Base-by-base conservation (phyloP, 2,888 invertebrate genomes). In the Synanthedon formicaeformis region DNA sequence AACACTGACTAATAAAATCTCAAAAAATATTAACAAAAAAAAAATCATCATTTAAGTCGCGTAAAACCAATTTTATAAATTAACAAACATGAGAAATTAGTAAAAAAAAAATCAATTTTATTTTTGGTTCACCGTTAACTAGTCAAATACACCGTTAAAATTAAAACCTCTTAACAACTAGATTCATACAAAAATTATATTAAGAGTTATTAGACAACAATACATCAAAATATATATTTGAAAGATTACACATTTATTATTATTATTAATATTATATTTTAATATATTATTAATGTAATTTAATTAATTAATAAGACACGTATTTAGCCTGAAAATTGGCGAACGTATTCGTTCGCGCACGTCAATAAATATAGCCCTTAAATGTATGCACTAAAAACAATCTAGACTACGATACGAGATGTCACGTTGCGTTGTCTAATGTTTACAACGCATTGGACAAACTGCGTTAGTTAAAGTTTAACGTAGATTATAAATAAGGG, bases 241-340 rank as follows among this genome's bases (percentile, higher is more conserved):
- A 34, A 34, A 34, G 34, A 34, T 34, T 34, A 34, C 5, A 34
- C 5, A 34, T 23, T 23, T 23, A 23, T 34, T 34, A 34, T 34
- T 34, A 34, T 34, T 2, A 8, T 34, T 3, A n/a, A n/a, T n/a
- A n/a, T n/a, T n/a, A n/a, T n/a, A 34, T 34, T 34, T 4, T 23
- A 23, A 18, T 34, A 34, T 34, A 34, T 10, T 34, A 34, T 34
- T 34, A 1, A 34, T 34, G 34, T 34, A 34, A 10, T 34, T 23
- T 10, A 34, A 34, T 34, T 34, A 34, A 34, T 34, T 34, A 34
- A 34, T 34, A 34, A 76, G 76, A 74, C 76, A 76, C 76, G 59
- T 60, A 53, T 62, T 73, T 69, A 71, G 71, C 74, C 73, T 62
- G 61, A 56, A 58, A 54, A 4, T n/a, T 40, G 16, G 34, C 11